Evolutionary conservation across 2,113 vertebrate genomes (phyloP).

Genomic region (Saimiri boliviensis): DNA sequence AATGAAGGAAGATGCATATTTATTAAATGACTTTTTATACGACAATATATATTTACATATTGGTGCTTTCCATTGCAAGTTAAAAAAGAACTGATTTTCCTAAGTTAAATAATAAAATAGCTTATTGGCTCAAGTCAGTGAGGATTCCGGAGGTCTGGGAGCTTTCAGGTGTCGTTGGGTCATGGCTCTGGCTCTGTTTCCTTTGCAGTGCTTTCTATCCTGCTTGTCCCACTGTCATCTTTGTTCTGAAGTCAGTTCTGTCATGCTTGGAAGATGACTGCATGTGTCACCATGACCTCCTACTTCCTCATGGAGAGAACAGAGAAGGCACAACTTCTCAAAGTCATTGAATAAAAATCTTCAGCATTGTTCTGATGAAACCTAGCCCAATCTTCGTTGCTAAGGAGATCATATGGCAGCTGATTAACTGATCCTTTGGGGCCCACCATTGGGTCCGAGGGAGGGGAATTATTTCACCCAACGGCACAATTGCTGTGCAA

Average conservation of each 20-base stretch:
- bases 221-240: not conserved
- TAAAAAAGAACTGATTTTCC: not conserved
- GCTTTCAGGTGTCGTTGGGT: not conserved
- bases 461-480: not conserved
- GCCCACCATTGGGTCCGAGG: not conserved
- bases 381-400: not conserved
- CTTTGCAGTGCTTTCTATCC: not conserved
- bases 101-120: not conserved
- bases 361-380: not conserved
- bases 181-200: not conserved
- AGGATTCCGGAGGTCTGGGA: not conserved
- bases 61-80: not conserved
- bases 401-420: not conserved
- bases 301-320: not conserved
- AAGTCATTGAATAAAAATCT: not conserved
- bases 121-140: not conserved
- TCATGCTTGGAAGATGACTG: not conserved
- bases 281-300: not conserved
- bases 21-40: not conserved
- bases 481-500: not conserved
- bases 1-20: not conserved
- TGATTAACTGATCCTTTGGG: not conserved
- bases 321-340: not conserved
- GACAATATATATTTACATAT: not conserved
- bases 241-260: not conserved